Evolutionary conservation across 2,888 invertebrate species (phyloP).

Genomic region (Caenorhabditis drosophilae): DNA sequence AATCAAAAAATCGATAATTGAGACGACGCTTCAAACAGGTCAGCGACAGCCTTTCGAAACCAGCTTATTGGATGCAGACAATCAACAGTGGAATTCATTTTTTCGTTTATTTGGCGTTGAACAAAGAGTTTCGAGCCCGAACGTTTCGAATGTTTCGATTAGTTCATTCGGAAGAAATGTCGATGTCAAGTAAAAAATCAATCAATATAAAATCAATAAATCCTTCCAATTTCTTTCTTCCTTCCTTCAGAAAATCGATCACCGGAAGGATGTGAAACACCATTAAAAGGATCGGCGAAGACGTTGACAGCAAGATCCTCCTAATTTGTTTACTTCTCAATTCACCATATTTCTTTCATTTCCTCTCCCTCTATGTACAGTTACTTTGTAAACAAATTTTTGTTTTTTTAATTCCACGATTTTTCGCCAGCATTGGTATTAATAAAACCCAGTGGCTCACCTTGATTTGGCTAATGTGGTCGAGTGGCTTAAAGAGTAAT

Average conservation of each 20-base stretch:
- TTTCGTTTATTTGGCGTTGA: slow-evolving; percentile 52
- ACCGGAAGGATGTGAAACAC: slow-evolving; percentile 35
- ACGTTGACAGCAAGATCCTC: slow-evolving; percentile 22
- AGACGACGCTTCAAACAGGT: slow-evolving; percentile 31
- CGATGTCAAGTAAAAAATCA: slow-evolving; percentile 25
- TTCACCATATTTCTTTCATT: not conserved
- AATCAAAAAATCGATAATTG: not conserved
- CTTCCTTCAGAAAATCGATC: slow-evolving; percentile 24
- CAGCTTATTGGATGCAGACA: slow-evolving; percentile 56
- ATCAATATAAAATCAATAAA: not conserved
- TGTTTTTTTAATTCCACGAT: not conserved
- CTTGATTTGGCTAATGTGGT: too few relatives aligned
- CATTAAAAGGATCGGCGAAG: slow-evolving; percentile 31
- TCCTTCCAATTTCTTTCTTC: not conserved
- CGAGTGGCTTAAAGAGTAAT: too few relatives aligned
- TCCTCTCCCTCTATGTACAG: not conserved
- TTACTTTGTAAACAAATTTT: not conserved
- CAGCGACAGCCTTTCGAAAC: slow-evolving; percentile 51
- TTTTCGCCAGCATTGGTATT: not conserved
- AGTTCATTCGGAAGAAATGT: slow-evolving; percentile 34
- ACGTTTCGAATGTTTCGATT: slow-evolving; percentile 32
- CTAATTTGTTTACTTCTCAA: slow-evolving; percentile 6
- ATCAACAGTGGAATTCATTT: slow-evolving; percentile 55
- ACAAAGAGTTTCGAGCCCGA: slow-evolving; percentile 46
- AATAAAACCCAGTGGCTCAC: not conserved